Evolutionary conservation across 2,888 invertebrate species (phyloP).

Genomic region (Hydroisotoma schaefferi): DNA sequence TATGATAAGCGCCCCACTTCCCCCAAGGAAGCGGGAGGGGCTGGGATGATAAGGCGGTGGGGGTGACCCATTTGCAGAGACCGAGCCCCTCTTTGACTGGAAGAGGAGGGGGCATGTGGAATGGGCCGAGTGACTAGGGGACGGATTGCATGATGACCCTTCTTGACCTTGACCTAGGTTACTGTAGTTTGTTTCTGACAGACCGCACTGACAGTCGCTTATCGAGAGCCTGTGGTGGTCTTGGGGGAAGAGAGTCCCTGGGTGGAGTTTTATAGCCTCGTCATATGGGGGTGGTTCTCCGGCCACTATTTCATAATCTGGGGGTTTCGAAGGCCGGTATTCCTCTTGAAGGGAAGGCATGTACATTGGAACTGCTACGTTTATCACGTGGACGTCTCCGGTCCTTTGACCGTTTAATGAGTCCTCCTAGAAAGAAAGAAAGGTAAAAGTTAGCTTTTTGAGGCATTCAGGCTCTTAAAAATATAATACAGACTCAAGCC

Average conservation of each 20-base stretch:
- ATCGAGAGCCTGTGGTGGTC: too few relatives aligned
- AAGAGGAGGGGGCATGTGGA: constrained; percentile 13
- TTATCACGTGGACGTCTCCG: constrained; percentile 47
- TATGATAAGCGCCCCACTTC: too few relatives aligned
- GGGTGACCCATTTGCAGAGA: constrained; percentile 1
- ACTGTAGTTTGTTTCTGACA: too few relatives aligned
- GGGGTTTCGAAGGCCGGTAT: constrained; percentile 58
- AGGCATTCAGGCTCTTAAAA: too few relatives aligned
- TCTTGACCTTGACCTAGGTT: too few relatives aligned
- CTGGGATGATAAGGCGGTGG: constrained; percentile 16
- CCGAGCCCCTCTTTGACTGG: constrained; percentile 2
- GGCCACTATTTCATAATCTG: constrained; percentile 68
- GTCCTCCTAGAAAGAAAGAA: constrained; percentile 37
- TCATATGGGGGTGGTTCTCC: constrained; percentile 63
- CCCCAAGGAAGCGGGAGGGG: constrained; percentile 2
- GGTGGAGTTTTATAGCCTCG: constrained; percentile 68
- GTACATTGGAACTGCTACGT: constrained; percentile 47
- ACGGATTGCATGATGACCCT: constrained; percentile 31
- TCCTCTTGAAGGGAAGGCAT: constrained; percentile 41
- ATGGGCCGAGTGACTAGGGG: constrained; percentile 39
- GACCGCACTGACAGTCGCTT: too few relatives aligned
- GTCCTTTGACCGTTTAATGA: constrained; percentile 15
- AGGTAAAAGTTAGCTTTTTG: too few relatives aligned
- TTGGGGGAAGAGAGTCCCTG: constrained; percentile 50
- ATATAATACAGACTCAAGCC: too few relatives aligned